These are phyloP conservation scores for Electrophaes corylata DNA, from an alignment of 2,888 invertebrate species.

Conservation along the genomic window DNA sequence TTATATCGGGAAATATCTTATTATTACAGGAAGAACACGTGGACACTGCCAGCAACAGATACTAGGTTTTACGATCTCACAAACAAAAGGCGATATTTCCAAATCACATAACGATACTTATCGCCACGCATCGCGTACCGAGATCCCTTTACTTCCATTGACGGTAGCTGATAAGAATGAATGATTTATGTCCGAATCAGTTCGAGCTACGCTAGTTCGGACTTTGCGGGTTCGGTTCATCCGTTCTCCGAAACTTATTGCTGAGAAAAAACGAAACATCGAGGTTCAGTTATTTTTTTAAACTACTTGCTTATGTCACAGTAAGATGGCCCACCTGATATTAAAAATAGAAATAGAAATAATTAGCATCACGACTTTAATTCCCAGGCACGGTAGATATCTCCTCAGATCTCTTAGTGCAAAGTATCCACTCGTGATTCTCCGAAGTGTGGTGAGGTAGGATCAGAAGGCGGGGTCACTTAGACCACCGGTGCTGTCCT, in stretches of 20 bases:
- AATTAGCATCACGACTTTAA: no score
- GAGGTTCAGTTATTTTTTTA: no score
- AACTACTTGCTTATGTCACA: no score
- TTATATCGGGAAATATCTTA: neutral
- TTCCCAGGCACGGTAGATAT: no score
- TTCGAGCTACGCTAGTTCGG: neutral
- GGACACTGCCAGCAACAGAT: neutral
- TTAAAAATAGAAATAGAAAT: no score
- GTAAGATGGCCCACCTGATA: no score
- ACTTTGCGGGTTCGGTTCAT: neutral
- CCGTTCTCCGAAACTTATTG: neutral
- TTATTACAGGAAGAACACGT: neutral
- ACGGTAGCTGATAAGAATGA: slow-evolving; percentile 22
- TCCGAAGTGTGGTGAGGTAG: no score
- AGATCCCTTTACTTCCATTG: slow-evolving; percentile 16
- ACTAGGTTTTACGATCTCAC: neutral
- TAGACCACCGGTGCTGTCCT: no score
- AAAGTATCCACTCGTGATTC: no score
- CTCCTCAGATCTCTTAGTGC: no score
- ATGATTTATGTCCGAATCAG: slow-evolving; percentile 22
- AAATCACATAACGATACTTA: slow-evolving; percentile 9
- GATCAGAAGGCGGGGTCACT: no score
- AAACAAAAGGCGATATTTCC: slow-evolving; percentile 4
- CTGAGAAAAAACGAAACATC: neutral
- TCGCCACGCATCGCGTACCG: slow-evolving; percentile 13